These are phyloP conservation scores for Holacanthella duospinosa DNA, from an alignment of 2,888 invertebrate genomes.

Conservation along the genomic window DNA sequence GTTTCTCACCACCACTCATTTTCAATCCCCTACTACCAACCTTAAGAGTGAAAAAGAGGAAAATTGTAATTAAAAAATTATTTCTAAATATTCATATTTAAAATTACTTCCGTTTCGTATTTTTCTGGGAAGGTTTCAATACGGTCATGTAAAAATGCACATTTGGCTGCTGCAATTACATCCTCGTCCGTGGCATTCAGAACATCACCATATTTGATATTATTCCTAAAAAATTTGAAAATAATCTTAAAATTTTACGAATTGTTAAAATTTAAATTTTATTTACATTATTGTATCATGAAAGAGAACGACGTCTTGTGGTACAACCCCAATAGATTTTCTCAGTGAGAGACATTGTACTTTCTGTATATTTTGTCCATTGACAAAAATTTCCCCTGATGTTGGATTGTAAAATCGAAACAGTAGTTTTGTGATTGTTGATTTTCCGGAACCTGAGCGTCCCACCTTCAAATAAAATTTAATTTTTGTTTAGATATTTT, in stretches of 20 bases:
- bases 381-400: slow-evolving; percentile 72
- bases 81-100: too few relatives aligned
- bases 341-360: slow-evolving; percentile 77
- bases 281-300: slow-evolving; percentile 71
- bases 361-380: slow-evolving; percentile 76
- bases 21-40: slow-evolving; percentile 92
- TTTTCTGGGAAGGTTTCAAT: slow-evolving; percentile 84
- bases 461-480: not conserved
- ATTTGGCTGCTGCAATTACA: slow-evolving; percentile 75
- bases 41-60: slow-evolving; percentile 41
- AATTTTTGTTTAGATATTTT: not conserved
- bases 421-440: slow-evolving; percentile 87
- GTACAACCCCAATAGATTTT: slow-evolving; percentile 81
- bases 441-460: slow-evolving; percentile 57
- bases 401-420: slow-evolving; percentile 95
- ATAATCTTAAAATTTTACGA: too few relatives aligned
- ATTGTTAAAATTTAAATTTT: too few relatives aligned
- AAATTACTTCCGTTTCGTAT: slow-evolving; percentile 69
- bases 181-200: slow-evolving; percentile 62
- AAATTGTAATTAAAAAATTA: too few relatives aligned
- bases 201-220: slow-evolving; percentile 83
- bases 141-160: slow-evolving; percentile 86
- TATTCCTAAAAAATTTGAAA: slow-evolving; percentile 65
- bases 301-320: slow-evolving; percentile 92
- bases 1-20: slow-evolving; percentile 94